These are phyloP conservation scores for Chloroceryle inda DNA, from an alignment of 2,797 vertebrate genomes.

Conservation along the genomic window DNA sequence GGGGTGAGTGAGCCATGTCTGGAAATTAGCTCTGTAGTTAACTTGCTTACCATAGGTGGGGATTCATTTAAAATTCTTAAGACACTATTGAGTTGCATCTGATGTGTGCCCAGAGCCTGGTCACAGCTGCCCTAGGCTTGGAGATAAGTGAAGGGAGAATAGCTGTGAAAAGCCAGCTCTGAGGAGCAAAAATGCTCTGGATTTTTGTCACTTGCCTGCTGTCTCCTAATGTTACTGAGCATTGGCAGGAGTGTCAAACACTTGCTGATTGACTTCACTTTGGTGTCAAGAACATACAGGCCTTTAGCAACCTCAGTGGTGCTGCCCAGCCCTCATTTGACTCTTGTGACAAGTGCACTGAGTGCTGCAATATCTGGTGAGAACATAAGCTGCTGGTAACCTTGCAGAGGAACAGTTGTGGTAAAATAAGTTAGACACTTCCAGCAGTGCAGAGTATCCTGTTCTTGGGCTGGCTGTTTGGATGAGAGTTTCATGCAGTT, in stretches of 20 bases:
- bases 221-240: neutral
- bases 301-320: neutral
- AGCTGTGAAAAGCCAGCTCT: neutral
- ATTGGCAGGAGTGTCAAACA: neutral
- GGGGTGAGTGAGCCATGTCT: neutral
- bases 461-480: neutral
- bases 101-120: neutral
- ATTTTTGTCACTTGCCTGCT: neutral
- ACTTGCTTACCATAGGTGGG: neutral
- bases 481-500: neutral
- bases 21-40: neutral
- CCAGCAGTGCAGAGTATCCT: fast-evolving
- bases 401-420: neutral
- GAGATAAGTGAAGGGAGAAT: neutral
- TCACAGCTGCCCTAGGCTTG: neutral
- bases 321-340: neutral
- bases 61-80: neutral
- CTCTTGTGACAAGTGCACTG: neutral
- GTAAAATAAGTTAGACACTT: neutral
- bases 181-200: neutral
- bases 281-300: neutral
- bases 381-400: neutral
- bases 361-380: neutral
- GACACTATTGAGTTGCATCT: neutral
- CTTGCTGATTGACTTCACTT: neutral